Evolutionary conservation across 2,888 invertebrate genomes (phyloP), one percentile per base, ranked within the genome.

Genomic region (Nomada fucata): DNA sequence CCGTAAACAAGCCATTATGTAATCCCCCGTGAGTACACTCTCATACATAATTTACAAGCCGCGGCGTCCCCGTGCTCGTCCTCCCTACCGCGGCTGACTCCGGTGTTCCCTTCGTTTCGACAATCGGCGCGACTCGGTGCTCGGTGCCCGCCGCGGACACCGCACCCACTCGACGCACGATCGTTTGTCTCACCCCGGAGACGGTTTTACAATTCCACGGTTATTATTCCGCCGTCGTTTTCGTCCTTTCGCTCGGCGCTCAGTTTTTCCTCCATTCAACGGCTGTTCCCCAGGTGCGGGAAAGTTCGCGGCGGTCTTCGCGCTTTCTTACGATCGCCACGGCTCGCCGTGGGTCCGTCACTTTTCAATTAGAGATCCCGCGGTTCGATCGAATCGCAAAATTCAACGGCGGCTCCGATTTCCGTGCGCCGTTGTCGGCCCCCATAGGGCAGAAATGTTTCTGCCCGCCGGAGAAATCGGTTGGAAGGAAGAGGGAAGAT

Each of bases 1-100:
- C 86, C 89, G 90, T 91, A 92, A 92, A 91, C 90, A 91, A 90
- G 89, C 85, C 86, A 90, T 92, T 92, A 91, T 88, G 88, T 88
- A 91, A 92, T 91, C 85, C 84, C 78, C 83, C 79, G 80, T 72
- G 87, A 87, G 84, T 85, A 87, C 87, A 87, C 87, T 90, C 89
- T 89, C 88, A 86, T 89, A 86, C 88, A 90, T 89, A 89, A 91
- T 89, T 88, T 88, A 90, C 89, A 85, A 89, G 84, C 82, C 1
- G 68, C 72, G 75, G 73, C 71, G 23, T 73, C 82, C 71, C 65
- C 61, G 52, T 68, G 47, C 68, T 86, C 81, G 69, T 53, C 76
- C 61, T 65, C 78, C 70, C 68, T 53, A 57, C 29, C 69, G 44
- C 57, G 20, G 23, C n/a, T 26, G 23, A 10, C 55, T 36, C 18